Base-by-base conservation (phyloP, 2,888 invertebrate species). In the Drosophila nr. fundita region DNA sequence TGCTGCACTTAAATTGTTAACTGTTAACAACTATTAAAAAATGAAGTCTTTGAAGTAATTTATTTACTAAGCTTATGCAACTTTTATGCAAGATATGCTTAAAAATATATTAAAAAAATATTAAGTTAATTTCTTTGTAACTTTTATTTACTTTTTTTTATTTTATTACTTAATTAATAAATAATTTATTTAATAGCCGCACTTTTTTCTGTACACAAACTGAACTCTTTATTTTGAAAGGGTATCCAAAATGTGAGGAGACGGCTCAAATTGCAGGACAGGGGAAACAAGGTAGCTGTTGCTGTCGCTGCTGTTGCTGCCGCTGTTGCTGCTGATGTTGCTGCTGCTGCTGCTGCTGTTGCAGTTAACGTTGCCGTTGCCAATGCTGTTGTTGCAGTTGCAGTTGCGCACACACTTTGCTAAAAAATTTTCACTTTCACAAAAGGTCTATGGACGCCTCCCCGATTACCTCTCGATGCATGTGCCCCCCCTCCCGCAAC, bases 361-460 rank as follows among this genome's bases (percentile, higher is more conserved):
- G 21, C 45, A 8, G 45, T 21, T 45, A 21, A 21, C 3, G 68
- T 73, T 63, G 64, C 68, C 29, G 60, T 36, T 36, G 68, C 68
- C 27, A n/a, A 10, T 55, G 68, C 30, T 10, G 30, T 15, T 24
- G 48, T 54, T 65, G 58, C 68, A 54, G 80, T 57, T 80, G 69
- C 69, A 29, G 73, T 72, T 74, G 72, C 71, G 59, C 70, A 72
- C 82, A 73, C 71, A 75, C 74, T 73, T 72, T 68, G 71, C 65
- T 52, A 2, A 54, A 82, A 83, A 84, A 92, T 90, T 91, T 92
- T 91, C 91, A 91, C 91, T 91, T 91, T 91, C 91, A 91, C 91
- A 84, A 91, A 90, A 91, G 91, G 91, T 91, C 91, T 92, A 80
- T 85, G 83, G 80, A 89, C 88, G 85, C 71, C 77, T 84, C 69